Evolutionary conservation across 30 jellyfish, hydroid and myxozoan species (phyloP), one percentile per base, ranked within the genome.

Genomic region (Sanderia malayensis): DNA sequence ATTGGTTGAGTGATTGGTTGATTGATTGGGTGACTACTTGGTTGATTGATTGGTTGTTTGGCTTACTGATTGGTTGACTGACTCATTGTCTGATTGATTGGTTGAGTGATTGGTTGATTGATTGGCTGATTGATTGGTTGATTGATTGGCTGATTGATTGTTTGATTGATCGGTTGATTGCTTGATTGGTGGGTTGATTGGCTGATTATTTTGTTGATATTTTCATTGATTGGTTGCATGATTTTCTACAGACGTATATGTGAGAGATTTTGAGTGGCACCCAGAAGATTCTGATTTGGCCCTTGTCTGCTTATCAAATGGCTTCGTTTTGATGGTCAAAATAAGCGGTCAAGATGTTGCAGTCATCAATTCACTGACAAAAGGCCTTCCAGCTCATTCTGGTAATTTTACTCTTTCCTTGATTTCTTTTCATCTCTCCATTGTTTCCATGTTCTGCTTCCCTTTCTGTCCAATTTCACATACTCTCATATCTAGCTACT

Each of bases 241-340:
- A 37, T 11, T 28, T 41, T 78, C 25, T 19, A 3, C 67, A 87
- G 96, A 67, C 65, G 82, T 87, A 3, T 28, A 31, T 66, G 78
- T 72, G 9, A 69, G 85, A 32, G 87, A 88, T 24, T 21, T 88
- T 25, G 80, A 70, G 33, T 77, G 89, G 81, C 94, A 88, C 72
- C 97, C 97, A 11, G 97, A 88, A 44, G 80, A 61, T 31, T 71
- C 89, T 1, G 81, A 73, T 0, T 21, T 76, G 20, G 80, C 86
- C 8, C 71, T 84, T 4, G 66, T 88, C 19, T 66, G 87, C 20
- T 52, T 88, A 18, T 81, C 97, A 31, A 82, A 88, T 76, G 97
- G 97, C 68, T 49, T 21, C 4, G 82, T 81, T 4, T 74, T 82
- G 34, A 44, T 75, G 72, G 29, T 88, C 7, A 86, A 88, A 65